Evolutionary conservation across 2,797 vertebrate genomes (phyloP), one percentile per base, ranked within the genome.

Genomic region (Rhodeus uyekii): DNA sequence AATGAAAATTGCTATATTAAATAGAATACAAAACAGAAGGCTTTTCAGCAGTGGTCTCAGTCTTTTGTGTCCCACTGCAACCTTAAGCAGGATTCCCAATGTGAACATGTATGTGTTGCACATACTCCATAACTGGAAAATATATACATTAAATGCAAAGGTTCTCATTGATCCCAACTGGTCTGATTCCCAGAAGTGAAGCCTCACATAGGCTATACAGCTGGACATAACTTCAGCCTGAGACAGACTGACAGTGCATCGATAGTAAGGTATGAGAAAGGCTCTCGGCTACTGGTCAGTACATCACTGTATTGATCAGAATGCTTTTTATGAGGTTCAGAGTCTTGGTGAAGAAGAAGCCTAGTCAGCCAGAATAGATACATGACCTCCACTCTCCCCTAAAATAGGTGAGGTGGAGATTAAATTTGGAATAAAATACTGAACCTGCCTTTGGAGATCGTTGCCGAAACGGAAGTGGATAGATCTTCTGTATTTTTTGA

Each of bases 241-340:
- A 67, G 76, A 78, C 60, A 83, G 68, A 83, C 76, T 75, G 78
- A 85, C 81, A 81, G 83, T 22, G 44, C 60, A 80, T 85, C 76
- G 38, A 83, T 87, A 75, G 74, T 81, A 85, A 87, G 65, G 63
- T 79, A 85, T 81, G 68, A 64, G 29, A 67, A 73, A 81, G 77
- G 71, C 69, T 71, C 29, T 19, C 79, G 38, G 83, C 55, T 81
- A 68, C 83, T 85, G 38, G 61, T 82, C 73, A 76, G 73, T 76
- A 78, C 42, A 85, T 83, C 84, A 85, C 68, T 64, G 78, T 82
- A 87, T 87, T 85, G 86, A 87, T 87, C 69, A 85, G 9, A 72
- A 58, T 61, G 48, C 60, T 74, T 63, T 83, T 87, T 85, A 87
- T 87, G 81, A 69, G 80, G 74, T 81, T 76, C 27, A 44, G 55